Percentiles rank a stretch among this genome's conserved stretches.
Conservation (phyloP, 2,113 vertebrate species). For the Myiopsitta monachus region DNA sequence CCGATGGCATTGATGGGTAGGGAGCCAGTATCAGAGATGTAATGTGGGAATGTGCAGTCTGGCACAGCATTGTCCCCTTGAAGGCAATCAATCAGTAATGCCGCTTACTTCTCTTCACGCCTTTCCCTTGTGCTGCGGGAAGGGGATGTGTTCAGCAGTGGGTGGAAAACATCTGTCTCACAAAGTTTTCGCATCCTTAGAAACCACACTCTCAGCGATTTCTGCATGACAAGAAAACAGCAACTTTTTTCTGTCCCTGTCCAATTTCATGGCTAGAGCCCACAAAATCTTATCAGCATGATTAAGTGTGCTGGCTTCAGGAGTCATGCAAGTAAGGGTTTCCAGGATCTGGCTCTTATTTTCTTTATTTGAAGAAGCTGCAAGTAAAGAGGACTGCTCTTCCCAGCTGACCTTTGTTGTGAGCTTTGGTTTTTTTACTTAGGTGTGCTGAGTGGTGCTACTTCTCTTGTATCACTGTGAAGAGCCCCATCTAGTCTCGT, state of each 20-base stretch:
- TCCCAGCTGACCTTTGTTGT: background rate
- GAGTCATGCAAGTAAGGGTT: background rate
- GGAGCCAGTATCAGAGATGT: background rate
- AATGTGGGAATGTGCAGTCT: background rate
- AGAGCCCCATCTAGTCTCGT: background rate
- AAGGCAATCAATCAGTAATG: conserved; percentile 1
- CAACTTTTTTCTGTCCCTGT: conserved; percentile 15
- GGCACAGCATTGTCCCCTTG: background rate
- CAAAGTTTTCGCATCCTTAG: background rate
- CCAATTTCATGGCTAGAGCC: background rate
- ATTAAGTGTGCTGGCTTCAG: background rate
- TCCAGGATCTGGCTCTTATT: background rate
- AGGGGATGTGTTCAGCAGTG: background rate
- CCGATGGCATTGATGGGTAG: background rate
- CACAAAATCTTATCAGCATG: background rate
- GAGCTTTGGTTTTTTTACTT: accelerated
- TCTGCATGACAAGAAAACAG: background rate
- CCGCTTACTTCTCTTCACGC: background rate
- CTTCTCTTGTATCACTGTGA: background rate
- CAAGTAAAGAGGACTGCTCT: background rate
- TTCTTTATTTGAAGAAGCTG: conserved; percentile 6
- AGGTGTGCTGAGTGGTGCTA: background rate
- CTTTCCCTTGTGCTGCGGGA: background rate
- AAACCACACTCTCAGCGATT: background rate
- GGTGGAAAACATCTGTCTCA: conserved; percentile 33